A percentile compares a stretch with the other conserved stretches of the same genome.
Conservation (phyloP, 2,113 vertebrate genomes). For the Herpetotheres cachinnans region DNA sequence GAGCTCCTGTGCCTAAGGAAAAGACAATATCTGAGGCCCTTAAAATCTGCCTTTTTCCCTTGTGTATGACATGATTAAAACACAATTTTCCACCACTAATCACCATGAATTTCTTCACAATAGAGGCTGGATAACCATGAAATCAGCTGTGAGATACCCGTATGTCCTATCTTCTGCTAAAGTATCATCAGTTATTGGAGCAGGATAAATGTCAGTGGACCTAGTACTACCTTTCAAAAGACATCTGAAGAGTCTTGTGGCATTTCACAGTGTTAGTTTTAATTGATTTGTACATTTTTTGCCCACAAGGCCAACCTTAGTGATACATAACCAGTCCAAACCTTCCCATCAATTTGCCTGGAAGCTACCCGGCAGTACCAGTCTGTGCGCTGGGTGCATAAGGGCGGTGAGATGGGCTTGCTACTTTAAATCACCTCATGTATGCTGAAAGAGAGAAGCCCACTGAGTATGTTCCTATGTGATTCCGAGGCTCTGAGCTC, state of each 20-base stretch:
- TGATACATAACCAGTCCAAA: rapidly evolving
- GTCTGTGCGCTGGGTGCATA: too few species aligned
- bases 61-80: background rate
- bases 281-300: background rate
- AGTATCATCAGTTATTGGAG: background rate
- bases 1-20: background rate
- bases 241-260: background rate
- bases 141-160: background rate
- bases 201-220: background rate
- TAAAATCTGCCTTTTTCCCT: background rate
- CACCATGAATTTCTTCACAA: background rate
- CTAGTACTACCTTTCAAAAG: background rate
- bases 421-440: rapidly evolving
- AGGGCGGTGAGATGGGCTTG: background rate
- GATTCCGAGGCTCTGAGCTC: background rate
- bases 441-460: background rate
- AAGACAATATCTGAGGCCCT: background rate
- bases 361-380: background rate
- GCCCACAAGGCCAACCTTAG: background rate
- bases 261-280: background rate
- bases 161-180: background rate
- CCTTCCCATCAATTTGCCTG: background rate
- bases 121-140: background rate
- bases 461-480: background rate
- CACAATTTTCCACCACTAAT: background rate